Percentiles rank a stretch among this genome's conserved stretches.
phyloP scores from a whole-genome alignment of 2,113 vertebrate species.

The Sander vitreus region DNA sequence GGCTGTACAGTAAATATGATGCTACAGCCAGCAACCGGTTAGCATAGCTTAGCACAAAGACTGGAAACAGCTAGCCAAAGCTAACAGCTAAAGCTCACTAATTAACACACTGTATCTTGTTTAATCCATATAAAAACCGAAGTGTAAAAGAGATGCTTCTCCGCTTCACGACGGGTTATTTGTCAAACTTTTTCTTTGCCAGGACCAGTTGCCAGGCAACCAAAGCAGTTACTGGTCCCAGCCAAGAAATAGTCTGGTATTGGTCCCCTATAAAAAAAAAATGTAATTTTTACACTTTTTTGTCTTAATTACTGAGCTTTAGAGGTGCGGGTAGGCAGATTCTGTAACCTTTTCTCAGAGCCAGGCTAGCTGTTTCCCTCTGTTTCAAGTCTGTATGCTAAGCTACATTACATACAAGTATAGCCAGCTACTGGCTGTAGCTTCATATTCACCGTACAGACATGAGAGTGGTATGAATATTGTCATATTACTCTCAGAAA shows the following conservation, averaged over 20 bases:
- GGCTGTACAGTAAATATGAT: neutral
- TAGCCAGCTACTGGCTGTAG: neutral
- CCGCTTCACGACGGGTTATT: neutral
- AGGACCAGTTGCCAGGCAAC: neutral
- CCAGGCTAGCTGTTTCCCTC: no score
- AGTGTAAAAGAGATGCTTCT: no score
- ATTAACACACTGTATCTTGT: no score
- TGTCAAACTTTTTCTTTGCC: neutral
- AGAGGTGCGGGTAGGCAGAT: neutral
- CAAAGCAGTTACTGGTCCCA: neutral
- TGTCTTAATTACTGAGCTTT: neutral
- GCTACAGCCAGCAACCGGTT: neutral
- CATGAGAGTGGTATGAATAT: neutral
- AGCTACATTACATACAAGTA: neutral
- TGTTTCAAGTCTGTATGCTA: neutral
- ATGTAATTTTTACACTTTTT: neutral
- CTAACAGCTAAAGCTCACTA: neutral
- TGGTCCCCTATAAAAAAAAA: no score
- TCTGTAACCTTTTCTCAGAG: neutral
- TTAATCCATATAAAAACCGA: no score
- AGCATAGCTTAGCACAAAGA: constrained; percentile 16
- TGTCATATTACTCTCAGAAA: neutral
- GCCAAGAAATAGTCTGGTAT: neutral
- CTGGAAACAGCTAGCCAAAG: neutral
- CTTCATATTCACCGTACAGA: neutral